Conservation (phyloP, 2,113 vertebrate species). For the Anarhynchus alexandrinus region DNA sequence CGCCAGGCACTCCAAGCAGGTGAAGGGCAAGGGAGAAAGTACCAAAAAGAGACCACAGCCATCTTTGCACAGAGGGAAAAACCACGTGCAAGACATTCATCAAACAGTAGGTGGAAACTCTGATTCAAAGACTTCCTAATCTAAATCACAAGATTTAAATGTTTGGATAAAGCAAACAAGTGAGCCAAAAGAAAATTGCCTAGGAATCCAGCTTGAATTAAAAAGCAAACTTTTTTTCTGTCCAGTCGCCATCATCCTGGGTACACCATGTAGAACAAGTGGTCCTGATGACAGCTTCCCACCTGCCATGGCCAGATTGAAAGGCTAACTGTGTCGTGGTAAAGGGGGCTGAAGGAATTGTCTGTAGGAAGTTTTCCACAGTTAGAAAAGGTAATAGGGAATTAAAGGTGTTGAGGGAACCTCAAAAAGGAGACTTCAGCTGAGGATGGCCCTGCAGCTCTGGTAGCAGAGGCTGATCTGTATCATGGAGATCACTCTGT, state of each 20-base stretch:
- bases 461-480: not conserved
- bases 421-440: not conserved
- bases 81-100: not conserved
- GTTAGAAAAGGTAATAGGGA: not conserved
- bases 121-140: not conserved
- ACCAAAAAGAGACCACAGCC: not conserved
- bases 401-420: not conserved
- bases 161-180: not conserved
- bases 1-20: not conserved
- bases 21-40: not conserved
- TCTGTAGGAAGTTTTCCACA: not conserved
- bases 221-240: not conserved
- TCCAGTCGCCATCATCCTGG: not conserved
- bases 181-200: not conserved
- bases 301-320: not conserved
- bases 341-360: not conserved
- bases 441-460: not conserved
- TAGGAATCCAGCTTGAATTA: not conserved
- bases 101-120: not conserved
- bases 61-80: not conserved
- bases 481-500: not conserved
- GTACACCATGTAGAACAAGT: fast-evolving
- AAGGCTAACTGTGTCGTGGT: not conserved
- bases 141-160: not conserved
- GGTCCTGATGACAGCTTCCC: not conserved